Evolutionary conservation across 2,797 vertebrate species (phyloP).

Genomic region (Oreortyx pictus): DNA sequence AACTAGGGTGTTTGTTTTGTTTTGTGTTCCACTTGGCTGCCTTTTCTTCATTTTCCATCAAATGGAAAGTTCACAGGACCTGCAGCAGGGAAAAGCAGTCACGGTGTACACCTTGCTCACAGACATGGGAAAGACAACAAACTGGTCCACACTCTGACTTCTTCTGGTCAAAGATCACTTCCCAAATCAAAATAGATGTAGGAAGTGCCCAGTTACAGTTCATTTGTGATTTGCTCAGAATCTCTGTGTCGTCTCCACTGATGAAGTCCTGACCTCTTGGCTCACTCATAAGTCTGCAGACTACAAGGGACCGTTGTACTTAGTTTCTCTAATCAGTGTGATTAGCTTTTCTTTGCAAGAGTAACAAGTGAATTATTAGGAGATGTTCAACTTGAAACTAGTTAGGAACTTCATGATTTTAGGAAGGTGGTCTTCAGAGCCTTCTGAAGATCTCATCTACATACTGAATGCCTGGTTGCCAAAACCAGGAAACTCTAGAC

Average conservation of each 20-base stretch:
- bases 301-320: background rate
- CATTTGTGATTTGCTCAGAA: background rate
- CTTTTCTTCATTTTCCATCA: background rate
- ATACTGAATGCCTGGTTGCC: background rate
- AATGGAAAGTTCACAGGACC: background rate
- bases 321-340: background rate
- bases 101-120: background rate
- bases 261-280: background rate
- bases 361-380: background rate
- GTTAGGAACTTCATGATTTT: background rate
- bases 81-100: background rate
- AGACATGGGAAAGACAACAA: background rate
- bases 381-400: background rate
- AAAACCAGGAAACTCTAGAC: background rate
- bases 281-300: background rate
- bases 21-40: background rate
- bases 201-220: background rate
- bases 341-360: background rate
- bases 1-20: background rate
- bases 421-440: background rate
- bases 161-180: background rate
- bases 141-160: background rate
- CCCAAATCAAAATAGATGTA: fast-evolving
- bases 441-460: background rate
- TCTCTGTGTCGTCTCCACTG: background rate